Evolutionary conservation across 35 echinoderm and acorn worm species (phyloP).

Genomic region (Apostichopus parvimensis): DNA sequence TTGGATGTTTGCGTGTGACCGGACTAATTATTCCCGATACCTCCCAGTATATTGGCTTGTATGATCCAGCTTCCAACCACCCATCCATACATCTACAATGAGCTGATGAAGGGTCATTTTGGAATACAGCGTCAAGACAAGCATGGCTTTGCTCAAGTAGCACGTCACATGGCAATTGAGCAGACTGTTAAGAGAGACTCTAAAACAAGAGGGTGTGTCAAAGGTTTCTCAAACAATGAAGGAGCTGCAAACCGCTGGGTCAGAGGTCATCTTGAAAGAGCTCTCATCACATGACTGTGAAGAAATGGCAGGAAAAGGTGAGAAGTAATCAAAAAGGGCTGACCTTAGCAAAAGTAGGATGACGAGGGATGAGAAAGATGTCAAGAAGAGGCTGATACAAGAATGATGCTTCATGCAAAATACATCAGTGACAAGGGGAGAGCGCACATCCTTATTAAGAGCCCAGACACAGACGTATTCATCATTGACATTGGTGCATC

Average conservation of each 20-base stretch:
- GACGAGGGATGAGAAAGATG: constrained; percentile 42
- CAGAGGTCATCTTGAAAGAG: constrained; percentile 58
- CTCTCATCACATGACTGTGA: constrained; percentile 72
- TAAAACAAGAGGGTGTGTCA: constrained; percentile 54
- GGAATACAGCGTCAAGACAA: constrained; percentile 30
- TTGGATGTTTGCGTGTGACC: constrained; percentile 24
- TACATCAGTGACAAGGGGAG: background rate
- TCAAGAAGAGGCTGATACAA: background rate
- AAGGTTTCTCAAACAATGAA: constrained; percentile 69
- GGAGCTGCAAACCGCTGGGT: constrained; percentile 68
- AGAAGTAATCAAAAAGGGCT: background rate
- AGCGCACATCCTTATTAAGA: constrained; percentile 1
- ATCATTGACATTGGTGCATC: constrained; percentile 14
- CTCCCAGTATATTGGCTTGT: constrained; percentile 27
- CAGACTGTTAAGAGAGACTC: constrained; percentile 46
- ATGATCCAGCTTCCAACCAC: constrained; percentile 15
- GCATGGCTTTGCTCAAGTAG: constrained; percentile 25
- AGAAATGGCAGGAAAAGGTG: constrained; percentile 76
- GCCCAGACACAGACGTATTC: constrained; percentile 59
- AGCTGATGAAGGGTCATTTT: constrained; percentile 39
- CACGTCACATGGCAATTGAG: background rate
- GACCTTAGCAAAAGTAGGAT: constrained; percentile 54
- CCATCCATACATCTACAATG: constrained; percentile 11
- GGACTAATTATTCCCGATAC: constrained; percentile 33
- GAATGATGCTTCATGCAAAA: constrained; percentile 48